Evolutionary conservation across 2,113 vertebrate genomes (phyloP).

Genomic region (Silurus asotus): DNA sequence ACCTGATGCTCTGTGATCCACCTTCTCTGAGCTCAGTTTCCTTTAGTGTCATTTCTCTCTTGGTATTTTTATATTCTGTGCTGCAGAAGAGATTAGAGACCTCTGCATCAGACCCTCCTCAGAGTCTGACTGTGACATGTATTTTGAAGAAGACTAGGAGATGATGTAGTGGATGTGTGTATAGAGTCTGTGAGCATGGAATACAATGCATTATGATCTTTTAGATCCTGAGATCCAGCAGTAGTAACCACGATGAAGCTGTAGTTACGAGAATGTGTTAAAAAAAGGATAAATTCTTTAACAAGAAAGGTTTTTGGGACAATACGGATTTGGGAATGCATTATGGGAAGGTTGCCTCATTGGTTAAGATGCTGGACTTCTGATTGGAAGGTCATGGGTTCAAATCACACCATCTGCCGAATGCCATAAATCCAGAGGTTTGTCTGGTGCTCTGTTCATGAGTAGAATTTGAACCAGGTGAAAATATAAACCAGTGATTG

Average conservation of each 20-base stretch:
- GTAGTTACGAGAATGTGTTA: neutral
- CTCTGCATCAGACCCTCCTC: neutral
- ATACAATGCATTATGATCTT: too few species aligned
- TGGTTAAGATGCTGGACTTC: too few species aligned
- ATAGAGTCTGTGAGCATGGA: too few species aligned
- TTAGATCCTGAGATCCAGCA: neutral
- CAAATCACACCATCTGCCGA: too few species aligned
- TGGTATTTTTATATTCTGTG: neutral
- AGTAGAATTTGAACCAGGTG: neutral
- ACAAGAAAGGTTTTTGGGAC: too few species aligned
- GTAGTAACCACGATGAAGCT: neutral
- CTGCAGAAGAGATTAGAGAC: neutral
- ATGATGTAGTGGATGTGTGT: too few species aligned
- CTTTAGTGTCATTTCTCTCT: neutral
- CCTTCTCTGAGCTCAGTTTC: neutral
- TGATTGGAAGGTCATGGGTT: too few species aligned
- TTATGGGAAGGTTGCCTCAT: too few species aligned
- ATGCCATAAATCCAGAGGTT: neutral
- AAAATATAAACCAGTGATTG: neutral
- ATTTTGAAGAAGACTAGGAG: too few species aligned
- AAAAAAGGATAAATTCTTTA: neutral
- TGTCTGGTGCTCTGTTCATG: neutral
- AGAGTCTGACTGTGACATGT: neutral
- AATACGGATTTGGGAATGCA: neutral
- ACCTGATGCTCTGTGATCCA: conserved; percentile 40